These are phyloP conservation scores for Ictalurus punctatus DNA, from an alignment of 2,113 vertebrate genomes.

Conservation along the genomic window DNA sequence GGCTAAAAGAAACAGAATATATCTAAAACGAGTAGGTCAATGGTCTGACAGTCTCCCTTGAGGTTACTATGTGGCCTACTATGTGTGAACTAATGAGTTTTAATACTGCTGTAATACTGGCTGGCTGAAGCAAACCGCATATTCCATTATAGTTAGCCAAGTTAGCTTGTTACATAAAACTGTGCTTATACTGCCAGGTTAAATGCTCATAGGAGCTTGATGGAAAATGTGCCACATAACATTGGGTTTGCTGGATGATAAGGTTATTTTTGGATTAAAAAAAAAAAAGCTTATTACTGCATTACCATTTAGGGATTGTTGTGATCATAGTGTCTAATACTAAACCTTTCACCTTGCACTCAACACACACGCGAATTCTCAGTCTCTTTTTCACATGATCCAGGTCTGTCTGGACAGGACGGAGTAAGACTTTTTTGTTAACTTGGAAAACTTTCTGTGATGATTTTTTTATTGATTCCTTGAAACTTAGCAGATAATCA, in stretches of 20 bases:
- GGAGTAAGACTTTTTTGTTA: neutral
- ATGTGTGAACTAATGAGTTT: constrained; percentile 20
- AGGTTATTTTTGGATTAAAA: neutral
- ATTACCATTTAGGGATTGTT: neutral
- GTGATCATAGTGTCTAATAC: neutral
- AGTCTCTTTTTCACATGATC: neutral
- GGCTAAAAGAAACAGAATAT: constrained; percentile 14
- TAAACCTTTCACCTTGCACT: neutral
- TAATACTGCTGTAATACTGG: constrained; percentile 26
- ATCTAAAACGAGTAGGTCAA: constrained; percentile 17
- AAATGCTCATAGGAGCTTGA: constrained; percentile 6
- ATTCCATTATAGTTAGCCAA: constrained; percentile 44
- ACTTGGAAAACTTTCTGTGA: neutral
- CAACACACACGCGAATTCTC: neutral
- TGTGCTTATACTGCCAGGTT: neutral
- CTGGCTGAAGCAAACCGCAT: constrained; percentile 21
- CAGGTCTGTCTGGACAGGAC: neutral
- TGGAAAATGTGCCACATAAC: neutral
- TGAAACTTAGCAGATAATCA: neutral
- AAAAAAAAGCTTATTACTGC: neutral
- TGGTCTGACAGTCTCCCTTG: neutral
- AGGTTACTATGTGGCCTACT: constrained; percentile 7
- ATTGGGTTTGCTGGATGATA: neutral
- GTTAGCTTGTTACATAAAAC: constrained; percentile 30
- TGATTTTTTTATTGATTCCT: neutral